These are phyloP conservation scores for Actenoides hombroni DNA, from an alignment of 2,113 vertebrate species.

Conservation along the genomic window DNA sequence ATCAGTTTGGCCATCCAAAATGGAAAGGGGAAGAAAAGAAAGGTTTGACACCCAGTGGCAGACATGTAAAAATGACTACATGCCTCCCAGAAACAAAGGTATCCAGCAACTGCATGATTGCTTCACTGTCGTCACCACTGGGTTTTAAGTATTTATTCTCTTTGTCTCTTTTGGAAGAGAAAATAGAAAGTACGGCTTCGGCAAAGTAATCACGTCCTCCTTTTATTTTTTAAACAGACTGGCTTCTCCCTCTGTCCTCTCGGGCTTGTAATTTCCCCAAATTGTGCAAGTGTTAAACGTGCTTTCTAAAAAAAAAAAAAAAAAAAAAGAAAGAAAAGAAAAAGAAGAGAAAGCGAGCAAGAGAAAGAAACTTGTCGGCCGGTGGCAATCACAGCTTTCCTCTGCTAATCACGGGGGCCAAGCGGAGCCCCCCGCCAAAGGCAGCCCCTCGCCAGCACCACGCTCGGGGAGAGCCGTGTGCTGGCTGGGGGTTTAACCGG, in stretches of 20 bases:
- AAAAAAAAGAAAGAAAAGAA: not conserved
- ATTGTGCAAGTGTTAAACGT: constrained; percentile 79
- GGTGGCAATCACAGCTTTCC: not conserved
- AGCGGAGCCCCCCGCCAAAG: not conserved
- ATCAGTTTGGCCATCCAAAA: constrained; percentile 85
- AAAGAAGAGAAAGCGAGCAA: not conserved
- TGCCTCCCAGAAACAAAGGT: constrained; percentile 84
- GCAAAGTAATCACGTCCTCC: constrained; percentile 80
- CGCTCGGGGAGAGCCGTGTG: constrained; percentile 31
- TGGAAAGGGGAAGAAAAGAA: constrained; percentile 82
- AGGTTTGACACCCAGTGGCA: constrained; percentile 85
- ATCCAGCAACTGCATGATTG: constrained; percentile 80
- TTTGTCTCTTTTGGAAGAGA: constrained; percentile 82
- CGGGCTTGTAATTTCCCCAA: constrained; percentile 79
- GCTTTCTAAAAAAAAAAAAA: not conserved
- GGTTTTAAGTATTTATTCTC: constrained; percentile 80
- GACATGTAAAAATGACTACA: constrained; percentile 80
- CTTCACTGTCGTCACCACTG: constrained; percentile 75
- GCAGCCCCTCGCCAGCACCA: not conserved
- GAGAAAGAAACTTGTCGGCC: constrained; percentile 25
- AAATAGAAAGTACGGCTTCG: constrained; percentile 75
- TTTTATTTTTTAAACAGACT: constrained; percentile 69
- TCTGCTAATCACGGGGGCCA: constrained; percentile 7
- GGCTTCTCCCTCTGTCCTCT: constrained; percentile 71
- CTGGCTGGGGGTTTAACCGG: constrained; percentile 19